A percentile compares a stretch with the other conserved stretches of the same genome.
Conservation (phyloP, 2,113 vertebrate genomes). For the Stomatorhinus ivindoensis region DNA sequence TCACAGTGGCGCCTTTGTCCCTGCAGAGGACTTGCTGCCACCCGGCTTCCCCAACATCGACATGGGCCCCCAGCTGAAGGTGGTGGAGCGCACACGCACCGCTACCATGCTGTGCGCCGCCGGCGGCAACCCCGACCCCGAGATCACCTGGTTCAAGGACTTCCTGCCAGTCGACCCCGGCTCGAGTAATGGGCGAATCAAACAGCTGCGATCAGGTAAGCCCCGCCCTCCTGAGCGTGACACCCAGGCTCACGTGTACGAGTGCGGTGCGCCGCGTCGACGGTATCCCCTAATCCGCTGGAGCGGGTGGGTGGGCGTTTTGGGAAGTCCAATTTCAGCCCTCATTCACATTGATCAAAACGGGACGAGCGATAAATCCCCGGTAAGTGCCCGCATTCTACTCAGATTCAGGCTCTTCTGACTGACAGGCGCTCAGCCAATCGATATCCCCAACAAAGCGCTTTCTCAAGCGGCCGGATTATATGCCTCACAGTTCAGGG, state of each 20-base stretch:
- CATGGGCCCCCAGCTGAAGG: slow-evolving; percentile 98
- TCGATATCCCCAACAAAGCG: neutral
- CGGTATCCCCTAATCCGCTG: neutral
- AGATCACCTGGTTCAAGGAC: slow-evolving; percentile 99
- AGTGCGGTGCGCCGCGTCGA: neutral
- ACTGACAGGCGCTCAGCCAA: neutral
- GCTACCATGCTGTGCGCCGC: slow-evolving; percentile 96
- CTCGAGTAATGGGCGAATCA: slow-evolving; percentile 83
- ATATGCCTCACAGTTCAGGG: neutral
- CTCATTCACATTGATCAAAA: neutral
- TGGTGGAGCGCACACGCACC: slow-evolving; percentile 86
- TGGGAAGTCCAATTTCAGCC: neutral
- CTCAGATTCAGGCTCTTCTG: neutral
- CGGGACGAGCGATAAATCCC: neutral
- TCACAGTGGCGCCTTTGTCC: neutral
- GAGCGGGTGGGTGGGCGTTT: neutral
- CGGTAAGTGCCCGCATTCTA: neutral
- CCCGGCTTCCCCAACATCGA: slow-evolving; percentile 92
- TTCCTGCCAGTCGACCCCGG: slow-evolving; percentile 87
- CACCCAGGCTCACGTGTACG: neutral
- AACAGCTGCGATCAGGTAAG: slow-evolving; percentile 90
- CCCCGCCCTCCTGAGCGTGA: neutral
- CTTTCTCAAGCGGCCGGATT: neutral
- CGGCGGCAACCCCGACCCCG: slow-evolving; percentile 90
- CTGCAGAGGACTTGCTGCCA: slow-evolving; percentile 86